Base-by-base conservation (phyloP, 2,888 invertebrate genomes). In the Embidobia sp. region DNA sequence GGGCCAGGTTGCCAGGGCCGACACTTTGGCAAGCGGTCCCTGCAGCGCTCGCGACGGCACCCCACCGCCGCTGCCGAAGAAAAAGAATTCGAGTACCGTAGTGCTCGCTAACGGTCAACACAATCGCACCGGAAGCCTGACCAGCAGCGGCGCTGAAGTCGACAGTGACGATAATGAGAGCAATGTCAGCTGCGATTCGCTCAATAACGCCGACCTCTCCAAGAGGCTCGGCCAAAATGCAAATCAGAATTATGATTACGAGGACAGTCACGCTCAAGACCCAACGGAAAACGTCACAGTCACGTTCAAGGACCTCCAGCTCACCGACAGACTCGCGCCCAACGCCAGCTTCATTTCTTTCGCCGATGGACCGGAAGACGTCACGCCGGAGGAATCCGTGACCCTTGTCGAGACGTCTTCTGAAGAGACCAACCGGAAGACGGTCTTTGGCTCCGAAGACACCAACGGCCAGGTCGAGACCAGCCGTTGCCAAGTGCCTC, bases 21-120 rank as follows among this genome's bases (percentile, higher is more conserved):
- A 95, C 85, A 95, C 95, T 0, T 88, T 95, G 77, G 96, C 96
- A 90, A 96, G 95, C 69, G 96, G 96, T 42, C 96, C 95, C 27
- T 95, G 96, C 90, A 95, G 95, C 87, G 96, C 96, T 89, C 91
- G 95, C 82, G 95, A 96, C 83, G 93, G 93, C 33, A 94, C 94
- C 15, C 94, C 94, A 59, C 92, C 93, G 2, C 94, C 94, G 1
- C 90, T 93, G 77, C 92, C 93, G 13, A 93, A 93, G 81, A 94
- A 94, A 90, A 94, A 93, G 87, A 91, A 90, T 27, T 89, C 91
- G 5, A 82, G 83, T 64, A 85, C 85, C 48, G 83, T 86, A n/a
- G 70, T 85, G 1, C 66, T 87, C 4, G 80, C 82, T 37, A 73
- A 61, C 61, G 87, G 90, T 90, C 89, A 89, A 88, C 90, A 91